Evolutionary conservation across 2,888 invertebrate species (phyloP).

Genomic region (Xestia xanthographa): DNA sequence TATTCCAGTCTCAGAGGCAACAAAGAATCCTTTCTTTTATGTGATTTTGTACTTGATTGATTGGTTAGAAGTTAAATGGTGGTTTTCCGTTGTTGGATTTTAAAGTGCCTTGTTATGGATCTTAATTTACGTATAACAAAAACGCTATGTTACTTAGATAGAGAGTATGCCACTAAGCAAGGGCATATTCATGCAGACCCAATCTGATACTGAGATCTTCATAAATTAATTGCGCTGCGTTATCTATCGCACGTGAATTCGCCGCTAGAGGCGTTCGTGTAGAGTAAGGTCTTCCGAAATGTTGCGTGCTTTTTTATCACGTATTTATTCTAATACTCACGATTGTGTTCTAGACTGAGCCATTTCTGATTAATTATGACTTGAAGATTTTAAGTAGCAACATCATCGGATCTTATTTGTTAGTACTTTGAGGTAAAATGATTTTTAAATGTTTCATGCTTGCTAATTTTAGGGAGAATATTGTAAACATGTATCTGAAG

Average conservation of each 20-base stretch:
- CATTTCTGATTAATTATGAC: too few relatives aligned
- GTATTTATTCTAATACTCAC: too few relatives aligned
- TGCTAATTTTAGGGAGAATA: too few relatives aligned
- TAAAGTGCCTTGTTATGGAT: neutral
- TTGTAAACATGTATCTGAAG: too few relatives aligned
- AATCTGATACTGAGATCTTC: neutral
- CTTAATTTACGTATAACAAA: neutral
- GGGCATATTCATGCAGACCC: neutral
- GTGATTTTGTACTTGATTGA: conserved; percentile 23
- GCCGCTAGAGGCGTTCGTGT: too few relatives aligned
- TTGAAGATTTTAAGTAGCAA: too few relatives aligned
- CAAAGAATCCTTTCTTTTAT: conserved; percentile 48
- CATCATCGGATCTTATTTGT: too few relatives aligned
- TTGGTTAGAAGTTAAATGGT: neutral
- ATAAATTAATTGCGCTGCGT: neutral
- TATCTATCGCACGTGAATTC: neutral
- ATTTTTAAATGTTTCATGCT: too few relatives aligned
- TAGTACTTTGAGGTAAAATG: too few relatives aligned
- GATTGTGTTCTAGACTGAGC: too few relatives aligned
- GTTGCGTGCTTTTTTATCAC: too few relatives aligned
- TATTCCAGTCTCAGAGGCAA: conserved; percentile 46
- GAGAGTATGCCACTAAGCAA: neutral
- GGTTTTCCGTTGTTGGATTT: neutral
- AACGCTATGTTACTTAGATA: neutral
- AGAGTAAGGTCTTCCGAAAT: too few relatives aligned